Evolutionary conservation across 2,113 vertebrate species (phyloP).

Genomic region (Butastur rufipennis): DNA sequence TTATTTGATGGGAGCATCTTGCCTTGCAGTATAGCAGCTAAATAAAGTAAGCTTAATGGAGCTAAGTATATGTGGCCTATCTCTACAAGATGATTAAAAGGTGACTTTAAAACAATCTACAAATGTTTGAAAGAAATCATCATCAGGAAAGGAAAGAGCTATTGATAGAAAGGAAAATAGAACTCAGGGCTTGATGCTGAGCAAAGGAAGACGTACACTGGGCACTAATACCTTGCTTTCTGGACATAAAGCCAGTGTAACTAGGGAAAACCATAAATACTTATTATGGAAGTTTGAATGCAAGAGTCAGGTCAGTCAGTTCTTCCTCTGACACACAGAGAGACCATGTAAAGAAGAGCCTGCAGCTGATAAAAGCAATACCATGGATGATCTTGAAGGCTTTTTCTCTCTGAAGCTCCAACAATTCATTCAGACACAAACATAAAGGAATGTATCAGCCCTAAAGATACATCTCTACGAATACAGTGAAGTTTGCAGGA

Average conservation of each 20-base stretch:
- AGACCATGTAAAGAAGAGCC: not conserved
- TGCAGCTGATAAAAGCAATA: not conserved
- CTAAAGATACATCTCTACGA: not conserved
- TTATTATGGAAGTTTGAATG: not conserved
- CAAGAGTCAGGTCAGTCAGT: not conserved
- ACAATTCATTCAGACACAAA: not conserved
- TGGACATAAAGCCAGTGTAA: not conserved
- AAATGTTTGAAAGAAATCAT: not conserved
- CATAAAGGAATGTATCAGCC: not conserved
- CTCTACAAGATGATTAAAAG: constrained; percentile 8
- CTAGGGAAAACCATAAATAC: not conserved
- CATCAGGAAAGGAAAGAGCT: not conserved
- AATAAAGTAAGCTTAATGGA: constrained; percentile 10
- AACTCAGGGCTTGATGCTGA: not conserved
- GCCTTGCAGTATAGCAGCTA: not conserved
- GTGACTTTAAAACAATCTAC: not conserved
- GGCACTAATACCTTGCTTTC: not conserved
- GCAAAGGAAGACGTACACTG: not conserved
- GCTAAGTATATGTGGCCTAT: not conserved
- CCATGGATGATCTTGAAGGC: not conserved
- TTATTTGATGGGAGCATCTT: not conserved
- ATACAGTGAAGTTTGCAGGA: not conserved
- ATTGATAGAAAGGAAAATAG: not conserved
- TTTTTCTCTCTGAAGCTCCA: not conserved
- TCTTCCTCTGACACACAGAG: not conserved